These are phyloP conservation scores for Beris chalybata DNA, from an alignment of 2,888 invertebrate species.

Conservation along the genomic window DNA sequence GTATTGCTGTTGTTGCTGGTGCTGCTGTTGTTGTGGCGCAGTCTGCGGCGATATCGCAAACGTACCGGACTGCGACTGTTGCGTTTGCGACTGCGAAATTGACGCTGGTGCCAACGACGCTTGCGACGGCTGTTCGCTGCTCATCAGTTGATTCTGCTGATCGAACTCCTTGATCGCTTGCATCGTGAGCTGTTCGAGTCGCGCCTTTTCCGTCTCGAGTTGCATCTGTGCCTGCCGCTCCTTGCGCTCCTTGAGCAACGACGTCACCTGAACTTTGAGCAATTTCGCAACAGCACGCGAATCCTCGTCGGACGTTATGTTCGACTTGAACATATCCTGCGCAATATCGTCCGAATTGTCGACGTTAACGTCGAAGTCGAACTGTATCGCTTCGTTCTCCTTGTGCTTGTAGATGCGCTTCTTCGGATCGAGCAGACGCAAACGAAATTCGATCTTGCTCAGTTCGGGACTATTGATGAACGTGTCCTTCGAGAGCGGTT, in stretches of 20 bases:
- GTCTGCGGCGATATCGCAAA: background rate
- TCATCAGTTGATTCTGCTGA: constrained; percentile 40
- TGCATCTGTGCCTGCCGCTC: constrained; percentile 65
- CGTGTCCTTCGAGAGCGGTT: constrained; percentile 65
- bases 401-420: constrained; percentile 96
- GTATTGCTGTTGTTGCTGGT: constrained; percentile 57
- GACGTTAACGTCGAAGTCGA: constrained; percentile 89
- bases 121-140: no score
- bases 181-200: constrained; percentile 56
- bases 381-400: constrained; percentile 99
- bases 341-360: constrained; percentile 95
- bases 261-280: constrained; percentile 75
- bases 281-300: constrained; percentile 87
- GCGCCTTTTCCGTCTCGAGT: constrained; percentile 62
- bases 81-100: background rate
- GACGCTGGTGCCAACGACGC: background rate
- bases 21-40: constrained; percentile 51
- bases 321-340: constrained; percentile 92
- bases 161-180: constrained; percentile 43
- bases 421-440: constrained; percentile 94
- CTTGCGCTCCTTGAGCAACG: constrained; percentile 60
- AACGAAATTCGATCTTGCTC: constrained; percentile 81
- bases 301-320: constrained; percentile 94
- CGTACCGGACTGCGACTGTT: no score
- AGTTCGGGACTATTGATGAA: constrained; percentile 66